Evolutionary conservation across 2,888 invertebrate genomes (phyloP), one percentile per base, ranked within the genome.

Genomic region (Xestia ashworthii): DNA sequence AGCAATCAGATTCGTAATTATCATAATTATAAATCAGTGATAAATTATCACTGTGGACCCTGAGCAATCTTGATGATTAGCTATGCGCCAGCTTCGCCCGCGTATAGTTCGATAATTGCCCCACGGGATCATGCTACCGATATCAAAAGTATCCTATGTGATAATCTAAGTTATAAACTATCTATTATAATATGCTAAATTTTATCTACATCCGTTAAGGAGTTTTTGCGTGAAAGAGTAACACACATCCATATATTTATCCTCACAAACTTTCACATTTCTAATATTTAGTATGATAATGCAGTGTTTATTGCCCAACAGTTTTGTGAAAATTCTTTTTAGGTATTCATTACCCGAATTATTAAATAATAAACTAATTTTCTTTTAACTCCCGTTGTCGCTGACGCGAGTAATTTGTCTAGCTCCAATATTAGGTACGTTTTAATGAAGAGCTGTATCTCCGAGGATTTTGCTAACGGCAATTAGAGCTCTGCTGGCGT

Each of bases 371-470:
- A 12, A n/a, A n/a, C 55, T 5, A 58, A 32, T n/a, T 64, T 12
- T 12, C n/a, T 22, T 12, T 32, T 3, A 1, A 32, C 19, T 53
- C 22, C 22, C 5, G 1, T 53, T 64, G 14, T 46, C 14, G 9
- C 16, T 38, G 32, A 48, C 19, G 22, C 11, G n/a, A 75, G 25
- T 25, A 46, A 81, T 62, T 46, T 48, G 25, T 46, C 44, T n/a
- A 53, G 38, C 25, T 79, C 38, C 66, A 65, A 58, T 81, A 79
- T 67, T 60, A 48, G 14, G 16, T 46, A 19, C 50, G 14, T 58
- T 83, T 78, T 58, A 78, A 69, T 65, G 44, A 77, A 82, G n/a
- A 64, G 50, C 55, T 77, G 65, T 48, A 48, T 46, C 25, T 44
- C 44, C 32, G 3, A 55, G 55, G 48, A 16, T 25, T 68, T 64